Percentiles rank a stretch among this genome's conserved stretches.
Conservation (phyloP, 2,888 invertebrate genomes). For the Epinotia bilunana region DNA sequence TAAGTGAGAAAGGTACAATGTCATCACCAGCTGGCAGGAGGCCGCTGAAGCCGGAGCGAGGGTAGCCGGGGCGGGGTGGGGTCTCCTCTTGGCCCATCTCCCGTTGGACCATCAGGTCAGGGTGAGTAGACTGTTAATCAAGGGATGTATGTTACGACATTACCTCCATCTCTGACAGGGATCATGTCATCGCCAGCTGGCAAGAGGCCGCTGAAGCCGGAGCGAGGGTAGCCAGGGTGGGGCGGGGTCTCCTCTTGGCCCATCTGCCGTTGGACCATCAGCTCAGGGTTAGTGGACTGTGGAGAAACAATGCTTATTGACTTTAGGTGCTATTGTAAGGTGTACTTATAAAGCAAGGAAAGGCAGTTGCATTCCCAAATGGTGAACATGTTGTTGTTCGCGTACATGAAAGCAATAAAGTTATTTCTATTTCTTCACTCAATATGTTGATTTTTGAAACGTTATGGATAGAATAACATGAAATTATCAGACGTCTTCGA, state of each 20-base stretch:
- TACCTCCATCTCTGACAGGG: constrained; percentile 79
- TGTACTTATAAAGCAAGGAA: neutral
- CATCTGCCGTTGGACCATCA: constrained; percentile 64
- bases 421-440: no score
- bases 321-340: neutral
- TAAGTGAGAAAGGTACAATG: constrained; percentile 48
- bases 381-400: no score
- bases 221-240: constrained; percentile 74
- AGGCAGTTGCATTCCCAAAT: no score
- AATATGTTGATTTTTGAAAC: no score
- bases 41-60: constrained; percentile 65
- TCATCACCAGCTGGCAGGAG: constrained; percentile 73
- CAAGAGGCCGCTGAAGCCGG: constrained; percentile 62
- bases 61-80: constrained; percentile 76
- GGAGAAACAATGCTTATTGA: neutral
- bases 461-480: no score
- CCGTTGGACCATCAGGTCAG: constrained; percentile 62
- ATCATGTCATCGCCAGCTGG: constrained; percentile 78
- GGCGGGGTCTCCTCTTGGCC: constrained; percentile 79
- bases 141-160: neutral
- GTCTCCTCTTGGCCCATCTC: constrained; percentile 77
- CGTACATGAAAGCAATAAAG: no score
- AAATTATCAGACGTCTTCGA: no score
- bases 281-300: constrained; percentile 57
- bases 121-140: no score